A percentile compares a stretch with the other conserved stretches of the same genome.
Evolutionary conservation across 2,888 invertebrate genomes (phyloP).

Genomic region (Pristionchus maxplancki): DNA sequence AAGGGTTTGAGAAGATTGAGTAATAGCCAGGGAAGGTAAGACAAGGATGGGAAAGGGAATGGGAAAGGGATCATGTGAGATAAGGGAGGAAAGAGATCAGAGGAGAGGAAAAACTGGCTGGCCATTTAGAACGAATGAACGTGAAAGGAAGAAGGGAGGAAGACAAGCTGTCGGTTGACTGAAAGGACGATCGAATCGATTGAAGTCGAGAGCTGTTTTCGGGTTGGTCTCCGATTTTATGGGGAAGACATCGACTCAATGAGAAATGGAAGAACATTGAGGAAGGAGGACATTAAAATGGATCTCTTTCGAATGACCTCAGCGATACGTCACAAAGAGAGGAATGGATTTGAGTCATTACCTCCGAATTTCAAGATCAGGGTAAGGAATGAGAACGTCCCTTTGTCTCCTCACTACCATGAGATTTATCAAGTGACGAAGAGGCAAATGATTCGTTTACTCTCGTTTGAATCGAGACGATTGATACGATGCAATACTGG

Average conservation of each 20-base stretch:
- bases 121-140: conserved; percentile 50
- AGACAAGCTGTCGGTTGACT: conserved; percentile 21
- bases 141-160: conserved; percentile 11
- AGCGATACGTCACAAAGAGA: conserved; percentile 36
- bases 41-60: conserved; percentile 46
- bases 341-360: background rate
- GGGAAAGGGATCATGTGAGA: conserved; percentile 20
- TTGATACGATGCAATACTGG: conserved; percentile 43
- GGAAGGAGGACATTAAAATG: conserved; percentile 18
- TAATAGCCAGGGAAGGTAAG: conserved; percentile 29
- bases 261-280: conserved; percentile 32
- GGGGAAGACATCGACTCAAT: conserved; percentile 18
- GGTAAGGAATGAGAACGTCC: background rate
- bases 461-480: conserved; percentile 12
- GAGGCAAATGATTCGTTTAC: background rate
- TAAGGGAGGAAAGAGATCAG: conserved; percentile 29
- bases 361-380: conserved; percentile 29
- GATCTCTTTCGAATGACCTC: conserved; percentile 3
- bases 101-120: conserved; percentile 50
- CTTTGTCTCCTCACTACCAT: background rate
- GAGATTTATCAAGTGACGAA: conserved; percentile 1
- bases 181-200: conserved; percentile 1
- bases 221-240: background rate
- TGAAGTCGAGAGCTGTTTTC: conserved; percentile 11
- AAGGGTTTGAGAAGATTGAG: conserved; percentile 48